These are phyloP conservation scores for Drosophila borealis DNA, from an alignment of 2,888 invertebrate species.

Conservation along the genomic window DNA sequence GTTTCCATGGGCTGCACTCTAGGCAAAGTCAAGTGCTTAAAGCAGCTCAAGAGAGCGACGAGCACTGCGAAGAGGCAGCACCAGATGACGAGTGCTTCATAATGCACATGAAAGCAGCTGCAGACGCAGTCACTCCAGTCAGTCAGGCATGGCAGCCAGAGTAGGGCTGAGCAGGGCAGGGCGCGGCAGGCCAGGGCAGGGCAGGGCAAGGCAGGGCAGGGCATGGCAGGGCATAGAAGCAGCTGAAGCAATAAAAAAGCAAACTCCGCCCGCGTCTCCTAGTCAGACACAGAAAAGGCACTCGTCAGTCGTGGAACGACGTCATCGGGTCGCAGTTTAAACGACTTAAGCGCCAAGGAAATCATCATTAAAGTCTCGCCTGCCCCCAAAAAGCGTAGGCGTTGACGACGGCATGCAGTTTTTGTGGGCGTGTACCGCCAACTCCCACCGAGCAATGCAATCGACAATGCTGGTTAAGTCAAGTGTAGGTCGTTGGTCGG, in stretches of 20 bases:
- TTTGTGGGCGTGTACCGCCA: slow-evolving; percentile 49
- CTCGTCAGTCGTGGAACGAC: slow-evolving; percentile 64
- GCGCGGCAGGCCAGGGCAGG: background rate
- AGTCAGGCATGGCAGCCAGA: slow-evolving; percentile 10
- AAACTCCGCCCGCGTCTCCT: slow-evolving; percentile 37
- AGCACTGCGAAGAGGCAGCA: slow-evolving; percentile 35
- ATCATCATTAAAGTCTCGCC: slow-evolving; percentile 81
- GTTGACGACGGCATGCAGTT: slow-evolving; percentile 56
- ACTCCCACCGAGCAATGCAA: slow-evolving; percentile 50
- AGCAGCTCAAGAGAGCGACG: slow-evolving; percentile 75
- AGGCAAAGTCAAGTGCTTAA: slow-evolving; percentile 81
- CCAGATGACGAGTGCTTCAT: slow-evolving; percentile 67
- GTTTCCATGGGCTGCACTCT: slow-evolving; percentile 55
- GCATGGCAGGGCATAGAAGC: slow-evolving; percentile 7
- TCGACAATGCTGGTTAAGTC: slow-evolving; percentile 83
- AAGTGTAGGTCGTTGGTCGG: slow-evolving; percentile 82
- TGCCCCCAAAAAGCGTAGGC: slow-evolving; percentile 53
- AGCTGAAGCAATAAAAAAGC: slow-evolving; percentile 65
- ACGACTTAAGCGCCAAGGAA: slow-evolving; percentile 81
- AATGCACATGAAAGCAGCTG: slow-evolving; percentile 76
- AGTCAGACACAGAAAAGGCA: slow-evolving; percentile 77
- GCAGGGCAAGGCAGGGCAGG: background rate
- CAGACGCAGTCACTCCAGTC: slow-evolving; percentile 53
- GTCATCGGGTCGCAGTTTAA: slow-evolving; percentile 78
- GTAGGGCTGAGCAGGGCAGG: background rate